Percentiles rank a stretch among this genome's conserved stretches.
phyloP scores from a whole-genome alignment of 1,140 invertebrate species.

The Drosophila erecta region DNA sequence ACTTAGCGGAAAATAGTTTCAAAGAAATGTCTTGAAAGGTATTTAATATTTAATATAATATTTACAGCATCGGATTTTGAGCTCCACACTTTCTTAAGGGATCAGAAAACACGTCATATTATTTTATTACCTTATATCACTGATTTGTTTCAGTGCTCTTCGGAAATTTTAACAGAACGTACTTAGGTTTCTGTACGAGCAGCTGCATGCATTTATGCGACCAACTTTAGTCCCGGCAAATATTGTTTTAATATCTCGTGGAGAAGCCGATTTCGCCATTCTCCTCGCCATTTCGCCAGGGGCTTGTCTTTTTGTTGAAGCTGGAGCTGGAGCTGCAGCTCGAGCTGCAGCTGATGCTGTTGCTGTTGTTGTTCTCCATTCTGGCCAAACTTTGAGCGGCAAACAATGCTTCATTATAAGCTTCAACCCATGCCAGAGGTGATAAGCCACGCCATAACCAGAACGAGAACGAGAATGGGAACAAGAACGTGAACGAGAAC shows the following conservation, averaged over 20 bases:
- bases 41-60: too few relatives aligned
- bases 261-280: constrained; percentile 7
- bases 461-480: constrained; percentile 1
- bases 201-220: constrained; percentile 58
- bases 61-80: too few relatives aligned
- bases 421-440: constrained; percentile 68
- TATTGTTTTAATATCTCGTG: constrained; percentile 78
- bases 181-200: constrained; percentile 32
- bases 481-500: too few relatives aligned
- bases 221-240: constrained; percentile 64
- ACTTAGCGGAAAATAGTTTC: too few relatives aligned
- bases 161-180: constrained; percentile 6
- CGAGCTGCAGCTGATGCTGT: not conserved
- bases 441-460: constrained; percentile 72
- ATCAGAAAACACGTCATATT: too few relatives aligned
- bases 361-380: constrained; percentile 64
- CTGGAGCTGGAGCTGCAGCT: constrained; percentile 1
- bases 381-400: constrained; percentile 73
- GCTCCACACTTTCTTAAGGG: too few relatives aligned
- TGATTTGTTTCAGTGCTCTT: not conserved
- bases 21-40: too few relatives aligned
- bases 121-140: too few relatives aligned
- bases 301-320: constrained; percentile 38
- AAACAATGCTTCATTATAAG: constrained; percentile 81
- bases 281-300: not conserved